phyloP scores from a whole-genome alignment of 2,113 vertebrate genomes.

The Stigmatopora argus region DNA sequence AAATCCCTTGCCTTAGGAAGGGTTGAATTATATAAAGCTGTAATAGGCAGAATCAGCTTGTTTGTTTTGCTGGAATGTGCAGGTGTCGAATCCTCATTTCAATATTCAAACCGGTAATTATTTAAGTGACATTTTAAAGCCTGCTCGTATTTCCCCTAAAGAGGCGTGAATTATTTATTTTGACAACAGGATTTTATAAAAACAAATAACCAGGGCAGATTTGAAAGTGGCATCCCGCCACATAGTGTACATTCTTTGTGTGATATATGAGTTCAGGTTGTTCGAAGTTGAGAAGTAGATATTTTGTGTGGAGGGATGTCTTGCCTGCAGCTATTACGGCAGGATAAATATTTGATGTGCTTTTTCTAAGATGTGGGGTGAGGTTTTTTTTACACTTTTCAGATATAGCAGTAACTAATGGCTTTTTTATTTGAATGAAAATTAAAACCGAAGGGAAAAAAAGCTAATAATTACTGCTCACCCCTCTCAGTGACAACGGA shows the following conservation, averaged over 20 bases:
- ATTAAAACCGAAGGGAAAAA: too few species aligned
- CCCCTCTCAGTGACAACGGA: too few species aligned
- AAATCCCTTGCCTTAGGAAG: too few species aligned
- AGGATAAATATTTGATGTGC: neutral
- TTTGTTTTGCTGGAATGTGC: too few species aligned
- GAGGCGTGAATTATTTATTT: neutral
- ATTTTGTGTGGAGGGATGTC: neutral
- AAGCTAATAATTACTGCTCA: too few species aligned
- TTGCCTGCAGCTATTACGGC: neutral
- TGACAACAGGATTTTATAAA: neutral
- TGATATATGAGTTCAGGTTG: neutral
- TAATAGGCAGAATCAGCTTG: too few species aligned
- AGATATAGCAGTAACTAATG: neutral
- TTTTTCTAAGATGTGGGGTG: neutral
- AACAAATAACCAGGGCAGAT: neutral
- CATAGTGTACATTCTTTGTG: constrained; percentile 4
- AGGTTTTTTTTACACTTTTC: neutral
- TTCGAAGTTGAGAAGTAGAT: neutral
- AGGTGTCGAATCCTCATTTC: too few species aligned
- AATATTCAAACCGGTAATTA: too few species aligned
- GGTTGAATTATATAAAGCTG: too few species aligned
- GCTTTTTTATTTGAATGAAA: too few species aligned
- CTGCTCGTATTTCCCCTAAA: neutral
- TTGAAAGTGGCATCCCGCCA: neutral
- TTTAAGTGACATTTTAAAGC: too few species aligned